phyloP scores from a whole-genome alignment of 2,797 vertebrate species.

The Hydrophis major region DNA sequence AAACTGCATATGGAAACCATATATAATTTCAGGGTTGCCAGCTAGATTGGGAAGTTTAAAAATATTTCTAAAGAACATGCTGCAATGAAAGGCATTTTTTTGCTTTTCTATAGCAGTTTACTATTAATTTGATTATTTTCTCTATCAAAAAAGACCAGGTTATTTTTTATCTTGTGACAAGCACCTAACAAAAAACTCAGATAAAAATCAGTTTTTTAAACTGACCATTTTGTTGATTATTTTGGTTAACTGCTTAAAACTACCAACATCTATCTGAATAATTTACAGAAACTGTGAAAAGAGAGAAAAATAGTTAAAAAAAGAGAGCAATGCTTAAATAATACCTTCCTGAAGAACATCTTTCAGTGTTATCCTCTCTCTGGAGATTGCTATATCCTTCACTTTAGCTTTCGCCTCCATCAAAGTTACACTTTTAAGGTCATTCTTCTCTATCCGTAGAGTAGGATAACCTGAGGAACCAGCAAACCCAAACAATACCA shows the following conservation, averaged over 20 bases:
- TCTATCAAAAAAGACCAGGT: neutral
- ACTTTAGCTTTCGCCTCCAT: slow-evolving; percentile 96
- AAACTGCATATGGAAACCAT: neutral
- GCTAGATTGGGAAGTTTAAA: neutral
- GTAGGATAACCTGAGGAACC: slow-evolving; percentile 92
- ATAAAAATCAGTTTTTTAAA: neutral
- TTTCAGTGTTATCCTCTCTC: slow-evolving; percentile 92
- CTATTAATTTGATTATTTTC: neutral
- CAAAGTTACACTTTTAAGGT: slow-evolving; percentile 94
- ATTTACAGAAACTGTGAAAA: neutral
- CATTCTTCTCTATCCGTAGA: slow-evolving; percentile 97
- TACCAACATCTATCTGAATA: neutral
- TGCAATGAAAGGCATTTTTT: neutral
- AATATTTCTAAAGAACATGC: neutral
- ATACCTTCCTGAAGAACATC: slow-evolving; percentile 98
- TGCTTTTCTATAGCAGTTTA: neutral
- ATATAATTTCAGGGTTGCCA: neutral
- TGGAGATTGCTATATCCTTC: slow-evolving; percentile 96
- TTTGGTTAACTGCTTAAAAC: neutral
- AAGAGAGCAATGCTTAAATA: neutral
- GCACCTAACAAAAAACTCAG: neutral
- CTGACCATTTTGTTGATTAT: neutral
- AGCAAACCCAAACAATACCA: slow-evolving; percentile 75
- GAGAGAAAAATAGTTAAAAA: accelerated
- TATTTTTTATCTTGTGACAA: neutral